Percentiles rank a stretch among this genome's conserved stretches.
Evolutionary conservation across 64 coral and sea anemone species (phyloP).

Genomic region (Dendrophyllia cribrosa): DNA sequence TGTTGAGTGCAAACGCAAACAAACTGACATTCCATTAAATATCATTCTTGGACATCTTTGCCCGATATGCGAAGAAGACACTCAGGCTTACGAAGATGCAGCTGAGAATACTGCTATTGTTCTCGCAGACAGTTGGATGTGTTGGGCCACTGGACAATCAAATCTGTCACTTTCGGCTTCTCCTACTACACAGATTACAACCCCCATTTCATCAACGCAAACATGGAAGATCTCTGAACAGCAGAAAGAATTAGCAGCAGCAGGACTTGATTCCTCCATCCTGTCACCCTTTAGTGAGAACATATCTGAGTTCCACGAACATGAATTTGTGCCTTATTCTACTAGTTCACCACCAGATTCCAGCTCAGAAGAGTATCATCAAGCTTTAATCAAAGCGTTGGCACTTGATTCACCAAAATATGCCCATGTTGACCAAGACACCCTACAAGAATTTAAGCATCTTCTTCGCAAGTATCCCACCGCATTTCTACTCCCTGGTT

Average conservation of each 20-base stretch:
- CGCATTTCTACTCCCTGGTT: too few species aligned
- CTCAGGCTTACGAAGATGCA: too few species aligned
- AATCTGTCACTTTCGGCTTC: neutral
- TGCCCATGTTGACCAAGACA: too few species aligned
- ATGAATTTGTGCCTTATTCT: neutral
- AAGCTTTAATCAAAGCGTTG: neutral
- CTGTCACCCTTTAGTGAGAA: neutral
- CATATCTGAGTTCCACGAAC: neutral
- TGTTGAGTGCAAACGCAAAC: too few species aligned
- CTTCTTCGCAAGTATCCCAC: too few species aligned
- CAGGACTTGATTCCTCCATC: constrained; percentile 9
- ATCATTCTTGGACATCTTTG: too few species aligned
- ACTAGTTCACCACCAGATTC: neutral
- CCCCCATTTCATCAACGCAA: neutral
- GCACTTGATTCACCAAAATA: neutral
- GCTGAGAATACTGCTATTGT: too few species aligned
- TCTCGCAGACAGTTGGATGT: constrained; percentile 1
- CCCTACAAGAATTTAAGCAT: too few species aligned
- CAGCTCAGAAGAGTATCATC: neutral
- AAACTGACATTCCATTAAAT: too few species aligned
- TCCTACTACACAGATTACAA: neutral
- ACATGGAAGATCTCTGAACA: neutral
- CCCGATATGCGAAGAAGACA: too few species aligned
- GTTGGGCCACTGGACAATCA: neutral
- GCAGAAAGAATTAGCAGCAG: constrained; percentile 21